Base-by-base conservation (phyloP, 2,888 invertebrate genomes). In the Priocnemis perturbator region DNA sequence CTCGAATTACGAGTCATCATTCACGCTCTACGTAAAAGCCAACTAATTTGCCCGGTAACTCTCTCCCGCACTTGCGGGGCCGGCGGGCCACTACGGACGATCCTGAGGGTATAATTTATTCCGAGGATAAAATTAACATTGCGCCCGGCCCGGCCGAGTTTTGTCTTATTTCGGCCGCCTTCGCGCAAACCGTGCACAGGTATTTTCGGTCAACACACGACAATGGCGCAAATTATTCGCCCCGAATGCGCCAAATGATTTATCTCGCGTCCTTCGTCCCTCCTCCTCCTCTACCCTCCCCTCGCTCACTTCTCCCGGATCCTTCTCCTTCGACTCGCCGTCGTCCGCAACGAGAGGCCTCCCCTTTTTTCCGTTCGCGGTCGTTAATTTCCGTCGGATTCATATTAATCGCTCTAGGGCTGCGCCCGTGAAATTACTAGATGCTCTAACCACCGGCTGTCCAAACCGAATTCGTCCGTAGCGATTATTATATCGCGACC, bases 401-500 rank as follows among this genome's bases (percentile, higher is more conserved):
- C 78, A 70, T 82, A 83, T 83, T 82, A 83, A 83, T 83, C 84
- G 78, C 80, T 83, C 76, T 80, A 79, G 84, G 78, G 81, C 72
- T 70, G 74, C 71, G 73, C 74, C 77, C 76, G 76, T 79, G 77
- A 82, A 85, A 83, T 85, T 84, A 81, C 83, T 83, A 81, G 79
- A 78, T 77, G 76, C 77, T 82, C 75, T 82, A 84, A 85, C 80
- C 82, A 82, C 83, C 70, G 83, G 81, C 83, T 84, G 84, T 85
- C 84, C 81, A 72, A 75, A 57, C 74, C 75, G 79, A 79, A 78
- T 83, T 81, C 74, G 79, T 83, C 82, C 75, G 75, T 73, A 74
- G 79, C 82, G 83, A 86, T 85, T 85, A 86, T 85, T 85, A 81
- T 83, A 86, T 83, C 81, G 83, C 78, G 76, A 70, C 70, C 73